Conservation (phyloP, 2,888 invertebrate species). For the Cosmia trapezina region DNA sequence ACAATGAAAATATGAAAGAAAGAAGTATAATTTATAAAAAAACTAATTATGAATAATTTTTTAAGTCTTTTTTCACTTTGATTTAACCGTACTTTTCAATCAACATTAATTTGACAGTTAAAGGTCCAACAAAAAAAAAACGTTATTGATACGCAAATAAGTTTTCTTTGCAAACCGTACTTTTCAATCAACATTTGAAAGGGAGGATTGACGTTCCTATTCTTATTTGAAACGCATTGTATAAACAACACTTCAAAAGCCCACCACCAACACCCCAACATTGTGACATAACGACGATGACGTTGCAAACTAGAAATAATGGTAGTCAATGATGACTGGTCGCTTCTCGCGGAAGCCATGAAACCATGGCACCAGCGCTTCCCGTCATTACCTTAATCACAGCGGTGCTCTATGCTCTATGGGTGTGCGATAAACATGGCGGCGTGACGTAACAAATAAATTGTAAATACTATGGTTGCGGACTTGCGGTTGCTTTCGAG, state of each 20-base stretch:
- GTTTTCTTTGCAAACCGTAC: too few species aligned
- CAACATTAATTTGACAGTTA: too few species aligned
- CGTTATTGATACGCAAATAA: too few species aligned
- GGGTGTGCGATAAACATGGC: constrained; percentile 37
- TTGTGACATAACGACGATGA: constrained; percentile 33
- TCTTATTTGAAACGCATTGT: too few species aligned
- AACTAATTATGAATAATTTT: too few species aligned
- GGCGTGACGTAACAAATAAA: constrained; percentile 47
- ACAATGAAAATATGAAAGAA: too few species aligned
- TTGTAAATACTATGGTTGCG: constrained; percentile 30
- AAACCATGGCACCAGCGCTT: constrained; percentile 54
- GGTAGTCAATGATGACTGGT: constrained; percentile 59
- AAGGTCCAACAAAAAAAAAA: too few species aligned
- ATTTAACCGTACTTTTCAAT: too few species aligned
- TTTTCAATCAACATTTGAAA: too few species aligned
- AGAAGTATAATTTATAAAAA: too few species aligned
- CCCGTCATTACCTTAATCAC: constrained; percentile 72
- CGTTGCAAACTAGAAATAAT: constrained; percentile 52
- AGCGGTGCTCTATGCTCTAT: constrained; percentile 46
- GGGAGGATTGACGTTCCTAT: too few species aligned
- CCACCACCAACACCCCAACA: constrained; percentile 1
- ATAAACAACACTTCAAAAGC: constrained; percentile 10
- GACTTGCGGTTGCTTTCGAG: neutral
- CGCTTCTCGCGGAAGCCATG: constrained; percentile 66
- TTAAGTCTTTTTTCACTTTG: too few species aligned